Percentiles rank a stretch among this genome's conserved stretches.
phyloP scores from a whole-genome alignment of 2,888 invertebrate species.

The Drosophila percnosoma region DNA sequence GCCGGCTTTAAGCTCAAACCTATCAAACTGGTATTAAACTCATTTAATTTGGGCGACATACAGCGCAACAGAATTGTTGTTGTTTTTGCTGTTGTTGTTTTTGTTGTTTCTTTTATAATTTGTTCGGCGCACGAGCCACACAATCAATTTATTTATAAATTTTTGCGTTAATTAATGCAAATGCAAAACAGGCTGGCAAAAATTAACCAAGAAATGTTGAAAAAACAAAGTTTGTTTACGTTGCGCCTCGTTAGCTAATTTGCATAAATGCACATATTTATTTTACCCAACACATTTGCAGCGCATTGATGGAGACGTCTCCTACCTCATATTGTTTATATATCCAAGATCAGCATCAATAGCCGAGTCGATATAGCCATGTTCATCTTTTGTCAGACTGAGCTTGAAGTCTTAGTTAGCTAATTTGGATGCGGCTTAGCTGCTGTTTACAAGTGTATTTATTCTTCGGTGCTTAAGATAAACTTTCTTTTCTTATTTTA shows the following conservation, averaged over 20 bases:
- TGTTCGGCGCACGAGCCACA: constrained; percentile 53
- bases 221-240: constrained; percentile 33
- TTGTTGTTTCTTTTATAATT: constrained; percentile 8
- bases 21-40: constrained; percentile 65
- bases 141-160: constrained; percentile 71
- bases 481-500: background rate
- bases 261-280: constrained; percentile 42
- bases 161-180: constrained; percentile 76
- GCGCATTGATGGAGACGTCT: background rate
- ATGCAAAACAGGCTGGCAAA: constrained; percentile 29
- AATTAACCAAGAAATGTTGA: constrained; percentile 3
- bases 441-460: background rate
- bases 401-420: background rate
- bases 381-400: background rate
- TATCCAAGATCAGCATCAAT: background rate
- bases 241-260: constrained; percentile 32
- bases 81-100: constrained; percentile 13
- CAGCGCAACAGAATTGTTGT: constrained; percentile 28
- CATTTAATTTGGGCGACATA: constrained; percentile 56
- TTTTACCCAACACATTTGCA: background rate
- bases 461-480: background rate
- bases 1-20: constrained; percentile 46
- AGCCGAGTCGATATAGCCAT: background rate
- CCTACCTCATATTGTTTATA: background rate
- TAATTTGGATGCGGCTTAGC: background rate